Percentiles rank a stretch among this genome's conserved stretches.
These are phyloP conservation scores for Strigamia crassipes DNA, from an alignment of 2,888 invertebrate genomes.

Conservation along the genomic window DNA sequence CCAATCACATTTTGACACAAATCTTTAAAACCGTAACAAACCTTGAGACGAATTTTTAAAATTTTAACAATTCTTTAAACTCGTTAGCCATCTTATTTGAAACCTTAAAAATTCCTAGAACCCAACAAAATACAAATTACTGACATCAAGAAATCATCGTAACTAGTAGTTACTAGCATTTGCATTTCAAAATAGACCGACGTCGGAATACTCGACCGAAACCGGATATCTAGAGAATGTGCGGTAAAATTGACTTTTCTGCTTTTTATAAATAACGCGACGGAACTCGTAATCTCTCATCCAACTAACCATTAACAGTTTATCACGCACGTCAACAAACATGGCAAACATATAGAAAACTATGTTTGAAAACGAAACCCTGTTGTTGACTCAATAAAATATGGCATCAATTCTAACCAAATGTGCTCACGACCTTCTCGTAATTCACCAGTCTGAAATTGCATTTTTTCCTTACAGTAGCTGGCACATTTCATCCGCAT, in stretches of 20 bases:
- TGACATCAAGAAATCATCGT: no score
- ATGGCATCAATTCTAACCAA: not conserved
- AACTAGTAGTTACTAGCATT: no score
- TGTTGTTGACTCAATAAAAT: constrained; percentile 10
- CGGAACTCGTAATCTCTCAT: not conserved
- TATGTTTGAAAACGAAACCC: not conserved
- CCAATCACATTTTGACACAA: no score
- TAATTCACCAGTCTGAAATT: constrained; percentile 15
- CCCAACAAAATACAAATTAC: no score
- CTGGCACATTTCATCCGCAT: not conserved
- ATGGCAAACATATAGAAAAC: not conserved
- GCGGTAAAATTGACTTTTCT: not conserved
- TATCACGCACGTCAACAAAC: not conserved
- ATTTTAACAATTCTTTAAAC: no score
- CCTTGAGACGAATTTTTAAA: no score
- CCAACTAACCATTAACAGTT: not conserved
- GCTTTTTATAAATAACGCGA: not conserved
- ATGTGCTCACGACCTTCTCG: constrained; percentile 24
- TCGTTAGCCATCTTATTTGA: no score
- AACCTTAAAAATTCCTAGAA: no score
- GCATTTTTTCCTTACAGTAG: not conserved
- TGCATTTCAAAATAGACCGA: no score
- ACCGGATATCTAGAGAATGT: not conserved
- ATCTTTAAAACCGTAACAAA: no score
- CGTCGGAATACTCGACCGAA: no score